phyloP scores from a whole-genome alignment of 2,888 invertebrate species.

The Choreutis nemorana region DNA sequence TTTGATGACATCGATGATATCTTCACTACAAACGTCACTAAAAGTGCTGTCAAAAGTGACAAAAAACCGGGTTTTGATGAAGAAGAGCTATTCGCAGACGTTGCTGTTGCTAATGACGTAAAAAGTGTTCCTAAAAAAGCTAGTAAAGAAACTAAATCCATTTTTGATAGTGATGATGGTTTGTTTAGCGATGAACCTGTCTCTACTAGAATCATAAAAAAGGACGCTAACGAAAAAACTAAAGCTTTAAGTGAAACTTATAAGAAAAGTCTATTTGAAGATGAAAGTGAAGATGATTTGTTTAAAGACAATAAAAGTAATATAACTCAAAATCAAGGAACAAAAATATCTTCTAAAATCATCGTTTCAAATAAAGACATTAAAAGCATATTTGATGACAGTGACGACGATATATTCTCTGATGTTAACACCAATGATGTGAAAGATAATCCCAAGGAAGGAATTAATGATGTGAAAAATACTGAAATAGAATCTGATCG shows the following conservation, averaged over 20 bases:
- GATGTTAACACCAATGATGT: background rate
- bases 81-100: constrained; percentile 40
- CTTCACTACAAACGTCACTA: constrained; percentile 33
- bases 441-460: constrained; percentile 1
- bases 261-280: constrained; percentile 26
- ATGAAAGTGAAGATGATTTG: constrained; percentile 29
- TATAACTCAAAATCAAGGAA: constrained; percentile 5
- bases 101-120: constrained; percentile 16
- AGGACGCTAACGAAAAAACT: constrained; percentile 5
- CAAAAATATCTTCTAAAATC: constrained; percentile 1
- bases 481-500: constrained; percentile 1
- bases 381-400: background rate
- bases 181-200: constrained; percentile 19
- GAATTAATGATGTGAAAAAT: background rate
- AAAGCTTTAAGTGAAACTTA: constrained; percentile 5
- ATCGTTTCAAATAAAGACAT: background rate
- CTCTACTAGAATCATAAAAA: background rate
- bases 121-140: constrained; percentile 7
- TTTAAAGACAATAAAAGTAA: constrained; percentile 17
- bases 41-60: constrained; percentile 18
- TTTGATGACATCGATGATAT: constrained; percentile 58
- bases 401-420: background rate
- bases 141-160: constrained; percentile 15
- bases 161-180: constrained; percentile 34
- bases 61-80: constrained; percentile 27